These are phyloP conservation scores for Rhombomys opimus DNA, from an alignment of 2,113 vertebrate genomes.

Conservation along the genomic window DNA sequence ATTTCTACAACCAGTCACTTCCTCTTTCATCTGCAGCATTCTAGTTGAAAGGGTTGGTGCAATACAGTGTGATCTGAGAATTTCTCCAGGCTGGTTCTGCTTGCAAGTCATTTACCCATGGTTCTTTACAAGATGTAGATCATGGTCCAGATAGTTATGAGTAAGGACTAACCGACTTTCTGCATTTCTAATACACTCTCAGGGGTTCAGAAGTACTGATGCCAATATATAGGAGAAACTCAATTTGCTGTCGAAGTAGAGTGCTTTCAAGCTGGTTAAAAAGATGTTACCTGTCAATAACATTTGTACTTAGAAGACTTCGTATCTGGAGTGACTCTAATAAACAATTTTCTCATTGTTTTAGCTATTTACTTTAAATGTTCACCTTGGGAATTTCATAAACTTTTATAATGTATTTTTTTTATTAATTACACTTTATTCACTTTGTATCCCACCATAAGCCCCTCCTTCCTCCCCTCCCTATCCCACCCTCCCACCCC, in stretches of 20 bases:
- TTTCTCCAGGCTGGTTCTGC: background rate
- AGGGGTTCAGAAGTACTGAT: background rate
- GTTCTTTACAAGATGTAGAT: background rate
- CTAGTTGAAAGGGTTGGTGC: background rate
- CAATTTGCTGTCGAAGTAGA: background rate
- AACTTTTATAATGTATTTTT: too few relatives aligned
- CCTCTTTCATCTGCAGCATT: background rate
- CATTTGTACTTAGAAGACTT: conserved; percentile 15
- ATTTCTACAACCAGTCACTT: conserved; percentile 23
- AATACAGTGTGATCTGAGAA: background rate
- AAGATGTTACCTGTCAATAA: background rate
- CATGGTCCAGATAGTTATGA: background rate
- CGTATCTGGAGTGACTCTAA: background rate
- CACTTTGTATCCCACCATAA: too few relatives aligned
- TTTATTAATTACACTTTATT: too few relatives aligned
- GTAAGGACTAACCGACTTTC: background rate
- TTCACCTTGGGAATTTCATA: background rate
- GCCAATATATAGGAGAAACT: background rate
- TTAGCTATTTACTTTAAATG: background rate
- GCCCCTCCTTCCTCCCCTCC: too few relatives aligned
- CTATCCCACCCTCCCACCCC: too few relatives aligned
- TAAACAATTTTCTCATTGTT: background rate
- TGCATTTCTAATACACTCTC: background rate
- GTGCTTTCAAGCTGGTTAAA: background rate
- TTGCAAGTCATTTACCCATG: background rate